These are phyloP conservation scores for Neoaliturus tenellus DNA, from an alignment of 2,888 invertebrate species.

Conservation along the genomic window DNA sequence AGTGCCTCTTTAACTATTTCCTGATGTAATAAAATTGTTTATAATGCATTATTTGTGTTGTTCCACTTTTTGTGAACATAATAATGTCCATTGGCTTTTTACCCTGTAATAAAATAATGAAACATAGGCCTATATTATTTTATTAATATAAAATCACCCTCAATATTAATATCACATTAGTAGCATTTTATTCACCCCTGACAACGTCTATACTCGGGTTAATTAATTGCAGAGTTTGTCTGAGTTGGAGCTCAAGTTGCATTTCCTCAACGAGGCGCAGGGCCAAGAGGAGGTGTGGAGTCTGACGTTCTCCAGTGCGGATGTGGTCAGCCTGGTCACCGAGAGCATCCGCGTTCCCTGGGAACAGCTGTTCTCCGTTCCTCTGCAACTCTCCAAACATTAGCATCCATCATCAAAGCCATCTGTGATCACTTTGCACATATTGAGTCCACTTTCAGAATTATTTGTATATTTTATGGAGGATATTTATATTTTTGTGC, in stretches of 20 bases:
- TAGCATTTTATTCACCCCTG: too few species aligned
- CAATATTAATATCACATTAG: too few species aligned
- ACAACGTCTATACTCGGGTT: too few species aligned
- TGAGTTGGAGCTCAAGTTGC: constrained; percentile 71
- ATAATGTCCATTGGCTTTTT: too few species aligned
- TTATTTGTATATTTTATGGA: constrained; percentile 38
- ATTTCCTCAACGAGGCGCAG: constrained; percentile 75
- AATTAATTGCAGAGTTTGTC: constrained; percentile 68
- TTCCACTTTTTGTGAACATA: too few species aligned
- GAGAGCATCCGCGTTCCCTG: constrained; percentile 78
- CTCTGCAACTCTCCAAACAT: constrained; percentile 71
- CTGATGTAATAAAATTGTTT: too few species aligned
- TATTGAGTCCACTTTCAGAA: not conserved
- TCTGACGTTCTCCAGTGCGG: constrained; percentile 78
- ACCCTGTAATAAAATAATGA: too few species aligned
- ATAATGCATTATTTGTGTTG: too few species aligned
- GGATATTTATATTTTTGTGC: constrained; percentile 34
- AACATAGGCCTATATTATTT: too few species aligned
- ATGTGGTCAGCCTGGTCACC: constrained; percentile 80
- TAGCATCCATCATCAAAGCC: constrained; percentile 12
- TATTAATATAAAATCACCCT: too few species aligned
- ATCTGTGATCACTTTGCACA: constrained; percentile 42
- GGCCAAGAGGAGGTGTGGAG: constrained; percentile 65
- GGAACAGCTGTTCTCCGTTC: constrained; percentile 75
- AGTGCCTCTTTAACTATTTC: too few species aligned